Evolutionary conservation across 2,797 vertebrate species (phyloP).

Genomic region (Poliocrania exsul): DNA sequence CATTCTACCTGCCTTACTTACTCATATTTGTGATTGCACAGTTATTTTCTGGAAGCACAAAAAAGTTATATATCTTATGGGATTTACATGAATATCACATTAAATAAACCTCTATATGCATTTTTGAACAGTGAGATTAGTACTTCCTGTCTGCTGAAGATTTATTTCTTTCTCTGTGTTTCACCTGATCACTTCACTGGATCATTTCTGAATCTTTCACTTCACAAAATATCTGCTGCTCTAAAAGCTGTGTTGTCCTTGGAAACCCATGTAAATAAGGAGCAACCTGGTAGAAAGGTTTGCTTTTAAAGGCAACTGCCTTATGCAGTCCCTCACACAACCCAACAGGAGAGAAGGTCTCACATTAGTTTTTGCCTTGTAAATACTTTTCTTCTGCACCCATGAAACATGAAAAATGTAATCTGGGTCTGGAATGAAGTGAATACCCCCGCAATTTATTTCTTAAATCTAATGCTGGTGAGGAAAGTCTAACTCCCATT

Average conservation of each 20-base stretch:
- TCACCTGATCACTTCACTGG: background rate
- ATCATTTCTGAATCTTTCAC: background rate
- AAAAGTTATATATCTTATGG: background rate
- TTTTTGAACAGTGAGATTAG: background rate
- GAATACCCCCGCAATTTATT: background rate
- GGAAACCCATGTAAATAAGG: background rate
- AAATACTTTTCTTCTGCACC: background rate
- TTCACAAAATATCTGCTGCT: background rate
- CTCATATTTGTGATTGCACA: background rate
- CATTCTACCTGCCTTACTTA: background rate
- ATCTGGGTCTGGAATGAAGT: background rate
- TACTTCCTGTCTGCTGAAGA: background rate
- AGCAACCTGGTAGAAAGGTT: background rate
- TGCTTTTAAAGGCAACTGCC: background rate
- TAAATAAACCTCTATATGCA: background rate
- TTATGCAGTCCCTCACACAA: rapidly evolving
- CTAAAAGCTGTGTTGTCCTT: background rate
- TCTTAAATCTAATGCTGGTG: background rate
- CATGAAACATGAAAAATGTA: background rate
- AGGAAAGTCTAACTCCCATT: background rate
- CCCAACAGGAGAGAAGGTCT: background rate
- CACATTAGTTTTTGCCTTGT: background rate
- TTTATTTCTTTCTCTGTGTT: background rate
- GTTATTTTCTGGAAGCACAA: background rate
- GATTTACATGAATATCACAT: background rate